Conservation (phyloP, 1,140 invertebrate species). For the Diachasma alloeum region DNA sequence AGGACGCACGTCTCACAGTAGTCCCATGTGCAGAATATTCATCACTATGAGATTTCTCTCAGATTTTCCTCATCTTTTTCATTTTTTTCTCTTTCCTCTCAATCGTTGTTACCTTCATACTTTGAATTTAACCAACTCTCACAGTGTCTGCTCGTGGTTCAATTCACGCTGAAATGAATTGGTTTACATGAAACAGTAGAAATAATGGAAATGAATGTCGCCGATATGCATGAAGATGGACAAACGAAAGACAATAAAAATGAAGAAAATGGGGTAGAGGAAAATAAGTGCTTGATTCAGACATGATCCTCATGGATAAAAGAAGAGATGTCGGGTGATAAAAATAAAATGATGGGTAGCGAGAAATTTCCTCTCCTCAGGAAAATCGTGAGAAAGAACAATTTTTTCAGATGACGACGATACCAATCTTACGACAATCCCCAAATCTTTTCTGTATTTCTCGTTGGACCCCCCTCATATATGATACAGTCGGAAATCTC, state of each 20-base stretch:
- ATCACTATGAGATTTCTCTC: background rate
- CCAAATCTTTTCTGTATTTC: background rate
- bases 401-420: conserved; percentile 20
- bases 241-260: background rate
- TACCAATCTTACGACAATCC: conserved; percentile 34
- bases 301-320: conserved; percentile 16
- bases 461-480: background rate
- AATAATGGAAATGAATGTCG: background rate
- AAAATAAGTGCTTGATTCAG: conserved; percentile 7
- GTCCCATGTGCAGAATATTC: conserved; percentile 19
- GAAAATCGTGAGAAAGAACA: conserved; percentile 24
- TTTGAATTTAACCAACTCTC: background rate
- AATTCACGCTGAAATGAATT: background rate
- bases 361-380: background rate
- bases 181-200: background rate
- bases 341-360: background rate
- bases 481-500: background rate
- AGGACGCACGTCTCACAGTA: conserved; percentile 21
- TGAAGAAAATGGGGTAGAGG: background rate
- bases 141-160: no score
- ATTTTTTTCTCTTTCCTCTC: background rate
- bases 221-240: background rate
- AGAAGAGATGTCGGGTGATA: conserved; percentile 19
- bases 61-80: background rate
- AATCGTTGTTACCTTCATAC: background rate